These are phyloP conservation scores for Criorhina ranunculi DNA, from an alignment of 2,888 invertebrate species.

Conservation along the genomic window DNA sequence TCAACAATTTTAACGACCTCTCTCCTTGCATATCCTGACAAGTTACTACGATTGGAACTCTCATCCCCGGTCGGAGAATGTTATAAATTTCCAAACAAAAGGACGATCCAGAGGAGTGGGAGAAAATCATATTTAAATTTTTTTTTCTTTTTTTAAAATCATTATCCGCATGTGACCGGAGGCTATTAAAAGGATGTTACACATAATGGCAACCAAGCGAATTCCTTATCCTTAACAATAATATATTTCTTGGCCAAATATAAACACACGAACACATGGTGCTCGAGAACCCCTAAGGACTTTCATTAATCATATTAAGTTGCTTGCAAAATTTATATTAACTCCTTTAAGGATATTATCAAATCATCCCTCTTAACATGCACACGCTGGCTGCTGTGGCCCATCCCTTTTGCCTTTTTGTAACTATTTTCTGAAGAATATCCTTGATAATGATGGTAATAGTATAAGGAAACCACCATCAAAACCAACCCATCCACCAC, in stretches of 20 bases:
- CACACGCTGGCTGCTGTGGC: neutral
- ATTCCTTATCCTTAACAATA: slow-evolving; percentile 59
- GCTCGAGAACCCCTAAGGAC: slow-evolving; percentile 49
- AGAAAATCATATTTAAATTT: slow-evolving; percentile 50
- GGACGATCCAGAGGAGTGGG: neutral
- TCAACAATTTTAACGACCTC: slow-evolving; percentile 67
- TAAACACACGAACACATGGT: neutral
- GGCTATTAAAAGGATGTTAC: slow-evolving; percentile 52
- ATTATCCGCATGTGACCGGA: slow-evolving; percentile 57
- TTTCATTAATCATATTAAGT: slow-evolving; percentile 75
- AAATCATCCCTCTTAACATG: slow-evolving; percentile 39
- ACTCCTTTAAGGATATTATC: slow-evolving; percentile 69
- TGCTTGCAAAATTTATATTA: slow-evolving; percentile 69
- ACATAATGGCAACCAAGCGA: slow-evolving; percentile 22
- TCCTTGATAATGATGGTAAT: slow-evolving; percentile 50
- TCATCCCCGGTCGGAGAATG: neutral
- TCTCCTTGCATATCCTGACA: slow-evolving; percentile 17
- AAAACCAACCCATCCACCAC: too few species aligned
- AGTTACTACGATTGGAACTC: neutral
- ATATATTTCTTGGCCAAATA: slow-evolving; percentile 17
- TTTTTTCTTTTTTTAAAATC: slow-evolving; percentile 3
- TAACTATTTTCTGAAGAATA: slow-evolving; percentile 35
- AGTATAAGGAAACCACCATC: neutral
- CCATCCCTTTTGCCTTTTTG: slow-evolving; percentile 27
- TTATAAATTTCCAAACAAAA: slow-evolving; percentile 20